Conservation (phyloP, 2,113 vertebrate species). For the Upupa epops region DNA sequence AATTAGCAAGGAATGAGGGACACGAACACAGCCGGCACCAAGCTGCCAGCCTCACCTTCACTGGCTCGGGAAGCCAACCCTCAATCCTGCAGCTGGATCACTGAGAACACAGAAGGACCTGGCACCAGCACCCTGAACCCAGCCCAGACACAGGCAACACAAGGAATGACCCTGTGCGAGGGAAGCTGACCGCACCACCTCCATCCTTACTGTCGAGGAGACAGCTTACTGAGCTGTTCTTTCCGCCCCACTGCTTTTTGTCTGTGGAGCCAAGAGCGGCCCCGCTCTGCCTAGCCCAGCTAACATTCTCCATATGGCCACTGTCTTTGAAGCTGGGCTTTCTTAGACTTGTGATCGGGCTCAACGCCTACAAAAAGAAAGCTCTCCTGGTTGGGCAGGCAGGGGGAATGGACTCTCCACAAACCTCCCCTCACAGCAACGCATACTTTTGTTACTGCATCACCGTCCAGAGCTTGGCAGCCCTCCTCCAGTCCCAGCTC, state of each 20-base stretch:
- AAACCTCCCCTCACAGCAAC: neutral
- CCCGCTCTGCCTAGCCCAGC: slow-evolving; percentile 47
- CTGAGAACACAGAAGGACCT: neutral
- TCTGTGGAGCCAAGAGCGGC: slow-evolving; percentile 48
- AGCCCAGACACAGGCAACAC: neutral
- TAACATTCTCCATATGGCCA: slow-evolving; percentile 63
- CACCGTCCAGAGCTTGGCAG: neutral
- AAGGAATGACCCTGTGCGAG: neutral
- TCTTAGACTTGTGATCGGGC: slow-evolving; percentile 1
- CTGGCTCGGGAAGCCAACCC: neutral
- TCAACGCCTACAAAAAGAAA: slow-evolving; percentile 8
- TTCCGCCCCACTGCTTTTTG: neutral
- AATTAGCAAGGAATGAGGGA: neutral
- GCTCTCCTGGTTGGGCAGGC: slow-evolving; percentile 16
- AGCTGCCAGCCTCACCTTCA: neutral
- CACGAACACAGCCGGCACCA: neutral
- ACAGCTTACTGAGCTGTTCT: neutral
- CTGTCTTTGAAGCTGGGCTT: slow-evolving; percentile 31
- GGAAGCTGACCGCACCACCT: slow-evolving; percentile 27
- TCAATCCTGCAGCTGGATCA: neutral
- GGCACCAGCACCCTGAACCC: neutral
- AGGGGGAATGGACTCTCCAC: neutral
- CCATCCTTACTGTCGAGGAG: slow-evolving; percentile 14
- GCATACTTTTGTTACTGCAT: neutral
- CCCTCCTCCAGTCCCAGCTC: neutral